A percentile compares a stretch with the other conserved stretches of the same genome.
Conservation (phyloP, 2,113 vertebrate species). For the Lucifuga dentata region DNA sequence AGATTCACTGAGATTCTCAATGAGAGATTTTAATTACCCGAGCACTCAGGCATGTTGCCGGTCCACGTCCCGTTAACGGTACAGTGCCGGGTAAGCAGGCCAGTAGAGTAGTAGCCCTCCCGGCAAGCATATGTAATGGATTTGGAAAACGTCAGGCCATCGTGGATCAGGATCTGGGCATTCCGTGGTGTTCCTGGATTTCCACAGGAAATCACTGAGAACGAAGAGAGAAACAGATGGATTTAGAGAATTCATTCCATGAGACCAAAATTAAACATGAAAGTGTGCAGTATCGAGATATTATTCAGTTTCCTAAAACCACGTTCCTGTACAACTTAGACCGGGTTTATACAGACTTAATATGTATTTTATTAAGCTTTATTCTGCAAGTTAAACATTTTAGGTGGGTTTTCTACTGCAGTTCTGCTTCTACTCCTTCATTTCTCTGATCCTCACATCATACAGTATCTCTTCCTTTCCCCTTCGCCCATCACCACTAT, state of each 20-base stretch:
- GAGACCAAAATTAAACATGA: no score
- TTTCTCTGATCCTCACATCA: neutral
- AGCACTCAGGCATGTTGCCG: constrained; percentile 91
- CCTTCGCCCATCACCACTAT: neutral
- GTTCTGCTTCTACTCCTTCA: neutral
- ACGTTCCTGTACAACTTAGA: no score
- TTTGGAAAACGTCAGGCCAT: constrained; percentile 91
- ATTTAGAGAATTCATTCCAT: no score
- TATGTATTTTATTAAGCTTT: neutral
- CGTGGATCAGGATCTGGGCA: constrained; percentile 88
- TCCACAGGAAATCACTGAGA: constrained; percentile 92
- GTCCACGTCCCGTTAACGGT: constrained; percentile 97
- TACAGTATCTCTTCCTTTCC: neutral
- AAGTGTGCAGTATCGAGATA: no score
- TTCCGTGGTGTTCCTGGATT: constrained; percentile 96
- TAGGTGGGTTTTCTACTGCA: neutral
- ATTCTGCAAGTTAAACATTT: neutral
- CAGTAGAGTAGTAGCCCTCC: constrained; percentile 93
- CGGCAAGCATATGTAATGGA: constrained; percentile 94
- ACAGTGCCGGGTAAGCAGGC: constrained; percentile 94
- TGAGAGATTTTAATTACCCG: constrained; percentile 79
- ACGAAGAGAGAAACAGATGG: constrained; percentile 2
- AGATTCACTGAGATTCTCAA: neutral
- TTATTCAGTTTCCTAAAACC: no score
- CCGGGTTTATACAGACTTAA: no score